These are phyloP conservation scores for Allacma fusca DNA, from an alignment of 2,888 invertebrate genomes.

Conservation along the genomic window DNA sequence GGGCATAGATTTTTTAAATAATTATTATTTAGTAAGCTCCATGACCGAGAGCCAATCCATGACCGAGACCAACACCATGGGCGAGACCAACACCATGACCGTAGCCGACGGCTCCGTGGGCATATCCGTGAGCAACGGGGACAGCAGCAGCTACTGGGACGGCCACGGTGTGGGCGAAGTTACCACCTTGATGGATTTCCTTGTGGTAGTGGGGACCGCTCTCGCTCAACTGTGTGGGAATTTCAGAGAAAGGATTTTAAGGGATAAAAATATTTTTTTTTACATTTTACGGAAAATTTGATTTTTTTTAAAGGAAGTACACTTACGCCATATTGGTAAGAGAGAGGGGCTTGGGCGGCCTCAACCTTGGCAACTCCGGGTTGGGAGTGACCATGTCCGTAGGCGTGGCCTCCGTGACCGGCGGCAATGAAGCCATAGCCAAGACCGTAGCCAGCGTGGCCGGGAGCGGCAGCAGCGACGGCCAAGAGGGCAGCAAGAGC, in stretches of 20 bases:
- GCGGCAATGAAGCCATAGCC: slow-evolving; percentile 32
- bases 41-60: neutral
- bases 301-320: no score
- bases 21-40: no score
- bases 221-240: slow-evolving; percentile 4
- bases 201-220: slow-evolving; percentile 23
- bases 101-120: neutral
- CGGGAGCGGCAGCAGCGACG: slow-evolving; percentile 8
- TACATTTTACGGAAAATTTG: neutral
- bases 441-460: neutral
- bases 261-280: neutral
- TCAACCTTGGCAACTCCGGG: slow-evolving; percentile 26
- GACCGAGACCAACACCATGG: no score
- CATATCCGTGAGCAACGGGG: slow-evolving; percentile 1
- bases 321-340: slow-evolving; percentile 25
- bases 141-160: slow-evolving; percentile 21
- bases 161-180: slow-evolving; percentile 8
- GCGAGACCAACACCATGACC: no score
- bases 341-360: neutral
- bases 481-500: slow-evolving; percentile 1
- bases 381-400: slow-evolving; percentile 14
- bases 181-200: slow-evolving; percentile 5
- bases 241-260: neutral
- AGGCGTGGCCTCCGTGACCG: neutral
- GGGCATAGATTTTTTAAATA: no score